These are phyloP conservation scores for Aulostomus chinensis DNA, from an alignment of 2,797 vertebrate genomes.

Conservation along the genomic window DNA sequence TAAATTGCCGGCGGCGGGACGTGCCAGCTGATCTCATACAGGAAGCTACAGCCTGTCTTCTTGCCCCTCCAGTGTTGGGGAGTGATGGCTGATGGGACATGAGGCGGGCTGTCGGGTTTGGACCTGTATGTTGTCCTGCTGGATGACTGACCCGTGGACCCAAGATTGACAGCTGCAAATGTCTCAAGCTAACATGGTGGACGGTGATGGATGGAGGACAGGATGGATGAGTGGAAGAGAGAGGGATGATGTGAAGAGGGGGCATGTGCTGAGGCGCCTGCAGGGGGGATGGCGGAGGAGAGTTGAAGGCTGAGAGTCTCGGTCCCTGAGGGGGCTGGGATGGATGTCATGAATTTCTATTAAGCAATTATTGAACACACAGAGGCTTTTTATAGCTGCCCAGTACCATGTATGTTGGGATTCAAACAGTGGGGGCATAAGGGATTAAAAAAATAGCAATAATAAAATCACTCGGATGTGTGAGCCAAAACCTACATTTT, in stretches of 20 bases:
- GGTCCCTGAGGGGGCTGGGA: conserved; percentile 47
- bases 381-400: conserved; percentile 88
- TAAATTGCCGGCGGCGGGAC: conserved; percentile 42
- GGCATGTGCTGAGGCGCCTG: conserved; percentile 8
- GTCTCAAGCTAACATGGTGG: conserved; percentile 34
- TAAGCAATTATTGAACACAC: conserved; percentile 87
- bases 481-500: conserved; percentile 93
- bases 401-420: conserved; percentile 66
- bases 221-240: conserved; percentile 18
- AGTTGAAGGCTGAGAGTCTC: conserved; percentile 28
- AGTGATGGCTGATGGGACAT: conserved; percentile 40
- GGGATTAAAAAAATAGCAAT: conserved; percentile 70
- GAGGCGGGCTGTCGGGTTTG: conserved; percentile 1
- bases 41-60: conserved; percentile 41
- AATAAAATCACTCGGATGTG: conserved; percentile 62
- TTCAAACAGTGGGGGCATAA: conserved; percentile 68
- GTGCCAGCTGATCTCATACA: conserved; percentile 51
- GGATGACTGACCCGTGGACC: conserved; percentile 20
- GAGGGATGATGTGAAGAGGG: neutral
- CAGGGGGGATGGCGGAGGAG: conserved; percentile 18
- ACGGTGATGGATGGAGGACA: conserved; percentile 33
- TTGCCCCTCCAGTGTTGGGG: conserved; percentile 8
- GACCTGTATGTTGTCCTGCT: neutral
- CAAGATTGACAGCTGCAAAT: conserved; percentile 46
- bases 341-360: conserved; percentile 77